A percentile compares a stretch with the other conserved stretches of the same genome.
phyloP scores from a whole-genome alignment of 2,797 vertebrate species.

The Lophius americanus region DNA sequence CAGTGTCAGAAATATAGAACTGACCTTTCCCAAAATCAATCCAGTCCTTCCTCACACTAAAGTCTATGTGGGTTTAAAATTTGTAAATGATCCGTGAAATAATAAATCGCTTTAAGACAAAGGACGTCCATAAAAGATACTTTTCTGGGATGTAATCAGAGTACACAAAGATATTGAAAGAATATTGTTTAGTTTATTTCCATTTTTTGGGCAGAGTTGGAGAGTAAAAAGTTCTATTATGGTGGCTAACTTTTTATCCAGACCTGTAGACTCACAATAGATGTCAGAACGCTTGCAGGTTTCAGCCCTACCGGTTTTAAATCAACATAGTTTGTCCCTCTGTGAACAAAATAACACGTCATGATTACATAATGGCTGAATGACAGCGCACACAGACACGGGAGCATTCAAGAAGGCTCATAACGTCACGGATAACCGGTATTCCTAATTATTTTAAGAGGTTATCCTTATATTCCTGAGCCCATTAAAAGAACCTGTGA shows the following conservation, averaged over 20 bases:
- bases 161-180: no score
- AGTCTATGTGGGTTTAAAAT: no score
- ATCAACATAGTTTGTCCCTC: conserved; percentile 3
- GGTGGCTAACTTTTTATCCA: conserved; percentile 26
- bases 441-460: neutral
- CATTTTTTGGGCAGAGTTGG: neutral
- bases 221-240: neutral
- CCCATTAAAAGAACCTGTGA: no score
- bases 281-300: conserved; percentile 25
- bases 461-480: neutral
- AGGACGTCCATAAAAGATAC: no score
- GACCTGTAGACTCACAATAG: conserved; percentile 29
- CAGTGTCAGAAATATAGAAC: no score
- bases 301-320: conserved; percentile 33
- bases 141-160: no score
- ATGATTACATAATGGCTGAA: neutral
- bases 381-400: neutral
- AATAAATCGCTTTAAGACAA: no score
- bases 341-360: conserved; percentile 13
- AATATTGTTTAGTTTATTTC: neutral
- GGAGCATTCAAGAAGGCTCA: neutral
- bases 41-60: no score
- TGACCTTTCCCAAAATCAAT: no score
- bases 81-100: no score
- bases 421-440: neutral